Base-by-base conservation (phyloP, 2,888 invertebrate species). In the Steinernema carpocapsae region DNA sequence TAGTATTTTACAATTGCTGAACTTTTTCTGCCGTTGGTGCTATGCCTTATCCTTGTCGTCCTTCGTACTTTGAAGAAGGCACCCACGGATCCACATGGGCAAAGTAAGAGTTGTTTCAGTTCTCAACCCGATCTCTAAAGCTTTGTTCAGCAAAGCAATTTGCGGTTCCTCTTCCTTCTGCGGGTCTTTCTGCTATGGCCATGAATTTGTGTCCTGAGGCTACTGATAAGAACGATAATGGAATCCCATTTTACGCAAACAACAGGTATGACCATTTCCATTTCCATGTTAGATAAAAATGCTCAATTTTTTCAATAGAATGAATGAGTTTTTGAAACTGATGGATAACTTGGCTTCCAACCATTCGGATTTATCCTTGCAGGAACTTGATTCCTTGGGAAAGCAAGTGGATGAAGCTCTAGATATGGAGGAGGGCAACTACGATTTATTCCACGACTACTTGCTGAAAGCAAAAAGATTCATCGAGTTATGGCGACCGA, bases 221-320 rank as follows among this genome's bases (percentile, higher is more conserved):
- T 3, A 22, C 56, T 2, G 56, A 56, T 17, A 26, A 26, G 56
- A 26, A 26, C 56, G 26, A 56, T 6, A 12, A 56, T 24, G 56
- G 56, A 4, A 56, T 56, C 26, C 56, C 56, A 3, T 22, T 26
- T 6, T 56, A 56, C 26, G 17, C 3, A 4, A 26, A 56, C 56
- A 56, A 56, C 56, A 56, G 17, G 56, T 56, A 56, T 2, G 43
- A n/a, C n/a, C n/a, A n/a, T n/a, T n/a, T n/a, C n/a, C n/a, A n/a
- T n/a, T n/a, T n/a, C n/a, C n/a, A n/a, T n/a, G n/a, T n/a, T n/a
- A 48, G 48, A 48, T 56, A 26, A 56, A 1, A 56, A 26, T 14
- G 14, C 43, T 43, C 43, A 26, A 56, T 56, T 22, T 7, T 2
- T 22, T 10, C 6, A 24, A 56, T n/a, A 56, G 56, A 22, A 56